Conservation (phyloP, 2,113 vertebrate species). For the Odontesthes bonariensis region DNA sequence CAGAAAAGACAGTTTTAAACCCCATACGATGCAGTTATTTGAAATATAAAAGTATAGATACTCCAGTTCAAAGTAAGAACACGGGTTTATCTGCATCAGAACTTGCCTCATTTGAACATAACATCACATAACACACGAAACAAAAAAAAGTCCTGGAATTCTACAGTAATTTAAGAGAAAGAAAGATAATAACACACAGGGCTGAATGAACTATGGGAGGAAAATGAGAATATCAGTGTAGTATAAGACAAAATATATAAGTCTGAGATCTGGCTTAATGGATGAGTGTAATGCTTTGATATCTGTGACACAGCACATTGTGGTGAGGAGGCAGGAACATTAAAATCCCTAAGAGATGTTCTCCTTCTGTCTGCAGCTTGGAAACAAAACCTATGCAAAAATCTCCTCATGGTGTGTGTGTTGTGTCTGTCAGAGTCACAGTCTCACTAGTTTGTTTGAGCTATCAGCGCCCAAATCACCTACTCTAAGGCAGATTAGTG, state of each 20-base stretch:
- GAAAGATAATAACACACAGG: neutral
- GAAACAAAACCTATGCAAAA: neutral
- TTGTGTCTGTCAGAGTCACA: neutral
- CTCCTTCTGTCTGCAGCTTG: neutral
- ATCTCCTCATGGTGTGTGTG: slow-evolving; percentile 1
- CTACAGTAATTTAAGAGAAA: neutral
- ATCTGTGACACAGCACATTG: slow-evolving; percentile 33
- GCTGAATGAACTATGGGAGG: neutral
- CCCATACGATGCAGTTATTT: too few species aligned
- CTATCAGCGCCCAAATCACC: neutral
- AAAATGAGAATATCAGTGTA: slow-evolving; percentile 3
- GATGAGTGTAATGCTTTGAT: slow-evolving; percentile 38
- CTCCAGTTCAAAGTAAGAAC: neutral
- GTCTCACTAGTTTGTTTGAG: neutral
- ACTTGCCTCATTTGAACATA: neutral
- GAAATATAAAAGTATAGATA: neutral
- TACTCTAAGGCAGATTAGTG: neutral
- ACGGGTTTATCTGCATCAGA: slow-evolving; percentile 1
- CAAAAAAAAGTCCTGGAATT: too few species aligned
- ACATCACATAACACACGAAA: neutral
- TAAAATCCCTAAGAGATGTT: slow-evolving; percentile 28
- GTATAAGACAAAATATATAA: slow-evolving; percentile 10
- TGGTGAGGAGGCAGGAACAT: slow-evolving; percentile 9
- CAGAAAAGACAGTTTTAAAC: neutral
- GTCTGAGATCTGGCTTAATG: slow-evolving; percentile 18